phyloP scores from a whole-genome alignment of 2,113 vertebrate genomes.

The Xiphorhynchus elegans region DNA sequence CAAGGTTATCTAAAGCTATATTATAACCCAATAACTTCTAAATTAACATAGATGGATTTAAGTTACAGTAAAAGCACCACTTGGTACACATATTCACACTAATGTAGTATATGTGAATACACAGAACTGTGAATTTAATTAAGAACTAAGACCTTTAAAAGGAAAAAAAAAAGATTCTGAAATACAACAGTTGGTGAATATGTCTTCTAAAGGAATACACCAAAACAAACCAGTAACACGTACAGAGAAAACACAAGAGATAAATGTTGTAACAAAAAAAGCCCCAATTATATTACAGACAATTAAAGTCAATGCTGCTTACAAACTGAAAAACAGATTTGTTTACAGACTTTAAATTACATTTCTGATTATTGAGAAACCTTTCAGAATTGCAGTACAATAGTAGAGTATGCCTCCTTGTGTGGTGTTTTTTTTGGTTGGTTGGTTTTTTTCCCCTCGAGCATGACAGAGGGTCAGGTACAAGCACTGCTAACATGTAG shows the following conservation, averaged over 20 bases:
- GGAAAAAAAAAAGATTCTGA: background rate
- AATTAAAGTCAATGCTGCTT: background rate
- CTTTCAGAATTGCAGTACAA: background rate
- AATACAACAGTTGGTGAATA: background rate
- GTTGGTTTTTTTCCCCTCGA: background rate
- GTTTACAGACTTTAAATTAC: background rate
- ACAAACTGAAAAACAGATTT: background rate
- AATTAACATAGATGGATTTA: background rate
- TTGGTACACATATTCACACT: background rate
- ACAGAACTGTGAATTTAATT: background rate
- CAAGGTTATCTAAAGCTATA: background rate
- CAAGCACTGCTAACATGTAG: background rate
- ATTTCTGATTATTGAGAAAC: background rate
- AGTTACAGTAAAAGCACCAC: background rate
- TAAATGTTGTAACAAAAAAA: background rate
- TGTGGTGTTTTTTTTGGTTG: background rate
- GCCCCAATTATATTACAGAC: background rate
- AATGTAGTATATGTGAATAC: background rate
- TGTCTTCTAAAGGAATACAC: background rate
- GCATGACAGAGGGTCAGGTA: slow-evolving; percentile 32
- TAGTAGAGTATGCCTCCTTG: background rate
- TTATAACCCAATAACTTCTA: background rate
- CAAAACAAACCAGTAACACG: background rate
- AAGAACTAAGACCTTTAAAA: background rate
- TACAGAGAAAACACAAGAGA: background rate